Conservation (phyloP, 2,888 invertebrate genomes). For the Drosophila mulleri region DNA sequence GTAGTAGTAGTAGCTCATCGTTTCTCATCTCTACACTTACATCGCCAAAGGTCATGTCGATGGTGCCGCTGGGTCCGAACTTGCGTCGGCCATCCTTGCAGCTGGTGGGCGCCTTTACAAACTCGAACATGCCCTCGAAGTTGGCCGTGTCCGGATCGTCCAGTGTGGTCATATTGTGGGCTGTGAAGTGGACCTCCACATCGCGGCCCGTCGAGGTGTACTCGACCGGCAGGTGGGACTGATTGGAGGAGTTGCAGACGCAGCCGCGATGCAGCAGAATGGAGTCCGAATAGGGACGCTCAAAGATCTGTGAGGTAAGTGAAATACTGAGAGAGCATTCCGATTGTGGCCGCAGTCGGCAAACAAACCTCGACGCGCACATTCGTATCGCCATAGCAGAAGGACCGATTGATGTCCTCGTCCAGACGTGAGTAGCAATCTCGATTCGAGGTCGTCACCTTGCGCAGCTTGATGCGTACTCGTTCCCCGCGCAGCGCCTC, state of each 20-base stretch:
- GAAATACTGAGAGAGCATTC: fast-evolving
- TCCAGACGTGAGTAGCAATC: conserved; percentile 84
- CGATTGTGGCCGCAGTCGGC: fast-evolving
- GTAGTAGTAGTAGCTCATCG: neutral
- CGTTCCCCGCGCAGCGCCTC: conserved; percentile 93
- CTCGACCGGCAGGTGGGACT: conserved; percentile 88
- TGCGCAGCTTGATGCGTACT: conserved; percentile 91
- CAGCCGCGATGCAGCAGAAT: conserved; percentile 92
- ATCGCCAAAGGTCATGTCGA: conserved; percentile 87
- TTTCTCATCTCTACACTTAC: conserved; percentile 52
- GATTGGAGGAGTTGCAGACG: conserved; percentile 89
- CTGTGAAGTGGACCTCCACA: conserved; percentile 92
- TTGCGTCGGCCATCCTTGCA: conserved; percentile 90
- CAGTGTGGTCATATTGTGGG: conserved; percentile 92
- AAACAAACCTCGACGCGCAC: conserved; percentile 87
- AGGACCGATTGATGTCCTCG: conserved; percentile 89
- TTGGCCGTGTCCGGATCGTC: conserved; percentile 94
- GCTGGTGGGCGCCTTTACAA: conserved; percentile 89
- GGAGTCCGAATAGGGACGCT: conserved; percentile 90
- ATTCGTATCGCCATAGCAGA: conserved; percentile 90
- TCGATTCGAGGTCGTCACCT: conserved; percentile 88
- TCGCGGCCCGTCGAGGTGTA: conserved; percentile 91
- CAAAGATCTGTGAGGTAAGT: conserved; percentile 86
- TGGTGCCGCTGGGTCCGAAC: conserved; percentile 91
- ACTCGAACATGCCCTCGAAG: conserved; percentile 94